Evolutionary conservation across 1,140 invertebrate species (phyloP).

Genomic region (Latrodectus geometricus): DNA sequence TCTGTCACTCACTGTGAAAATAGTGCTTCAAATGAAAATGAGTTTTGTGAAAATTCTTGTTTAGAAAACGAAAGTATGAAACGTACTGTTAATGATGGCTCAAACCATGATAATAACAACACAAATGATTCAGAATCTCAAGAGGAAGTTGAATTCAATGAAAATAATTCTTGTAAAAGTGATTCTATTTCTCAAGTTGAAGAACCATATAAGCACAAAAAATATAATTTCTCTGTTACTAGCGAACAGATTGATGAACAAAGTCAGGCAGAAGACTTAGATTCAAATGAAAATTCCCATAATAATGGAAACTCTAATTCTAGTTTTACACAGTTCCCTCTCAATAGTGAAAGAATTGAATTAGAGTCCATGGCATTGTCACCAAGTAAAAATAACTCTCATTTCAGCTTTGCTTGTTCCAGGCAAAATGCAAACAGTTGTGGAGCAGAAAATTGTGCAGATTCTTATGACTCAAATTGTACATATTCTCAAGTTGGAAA

Average conservation of each 20-base stretch:
- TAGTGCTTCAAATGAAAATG: slow-evolving; percentile 54
- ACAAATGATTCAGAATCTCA: slow-evolving; percentile 38
- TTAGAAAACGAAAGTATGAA: slow-evolving; percentile 48
- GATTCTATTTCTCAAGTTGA: slow-evolving; percentile 9
- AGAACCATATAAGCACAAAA: not conserved
- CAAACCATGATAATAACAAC: slow-evolving; percentile 63
- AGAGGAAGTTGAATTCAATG: not conserved
- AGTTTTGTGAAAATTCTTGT: slow-evolving; percentile 51
- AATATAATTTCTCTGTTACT: not conserved
- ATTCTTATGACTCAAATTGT: not conserved
- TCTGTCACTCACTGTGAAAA: slow-evolving; percentile 56
- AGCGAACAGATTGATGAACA: not conserved
- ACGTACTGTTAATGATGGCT: not conserved
- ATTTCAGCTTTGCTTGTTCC: not conserved
- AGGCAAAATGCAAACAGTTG: not conserved
- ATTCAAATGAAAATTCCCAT: not conserved
- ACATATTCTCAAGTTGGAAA: not conserved
- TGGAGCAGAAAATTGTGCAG: not conserved
- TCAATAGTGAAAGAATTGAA: not conserved
- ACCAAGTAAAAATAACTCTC: not conserved
- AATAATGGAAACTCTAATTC: not conserved
- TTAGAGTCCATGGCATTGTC: not conserved
- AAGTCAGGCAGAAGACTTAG: not conserved
- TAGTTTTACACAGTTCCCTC: not conserved
- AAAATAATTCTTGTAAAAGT: slow-evolving; percentile 38